A percentile compares a stretch with the other conserved stretches of the same genome.
Conservation (phyloP, 53 echinoderm and acorn worm genomes). For the Apostichopus leukothele region DNA sequence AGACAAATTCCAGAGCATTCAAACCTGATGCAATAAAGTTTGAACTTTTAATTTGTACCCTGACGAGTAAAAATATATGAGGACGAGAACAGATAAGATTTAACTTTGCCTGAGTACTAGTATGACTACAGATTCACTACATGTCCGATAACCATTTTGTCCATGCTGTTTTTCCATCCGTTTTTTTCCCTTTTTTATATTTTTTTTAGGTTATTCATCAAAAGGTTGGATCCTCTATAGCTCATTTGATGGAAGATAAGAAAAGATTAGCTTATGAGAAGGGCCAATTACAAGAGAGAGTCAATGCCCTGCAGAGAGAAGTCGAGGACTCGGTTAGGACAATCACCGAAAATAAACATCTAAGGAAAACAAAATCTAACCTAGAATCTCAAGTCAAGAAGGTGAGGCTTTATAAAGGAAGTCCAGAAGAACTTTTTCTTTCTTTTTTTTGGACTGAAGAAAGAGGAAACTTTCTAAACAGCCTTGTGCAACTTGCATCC, state of each 20-base stretch:
- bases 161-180: too few relatives aligned
- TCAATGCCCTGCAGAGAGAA: constrained; percentile 72
- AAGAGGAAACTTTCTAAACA: not conserved
- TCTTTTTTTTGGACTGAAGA: not conserved
- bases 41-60: too few relatives aligned
- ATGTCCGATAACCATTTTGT: too few relatives aligned
- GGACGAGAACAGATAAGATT: too few relatives aligned
- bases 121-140: too few relatives aligned
- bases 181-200: not conserved
- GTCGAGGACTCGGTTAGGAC: constrained; percentile 54
- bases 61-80: too few relatives aligned
- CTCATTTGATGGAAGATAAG: constrained; percentile 82
- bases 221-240: constrained; percentile 76
- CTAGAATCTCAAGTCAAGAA: constrained; percentile 65
- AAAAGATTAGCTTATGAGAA: constrained; percentile 92
- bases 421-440: not conserved
- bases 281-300: constrained; percentile 80
- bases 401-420: constrained; percentile 29
- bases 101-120: too few relatives aligned
- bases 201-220: constrained; percentile 53
- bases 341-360: constrained; percentile 62
- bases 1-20: too few relatives aligned
- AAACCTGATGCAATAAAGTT: too few relatives aligned
- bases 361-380: constrained; percentile 52
- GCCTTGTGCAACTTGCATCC: too few relatives aligned